Evolutionary conservation across 2,113 vertebrate species (phyloP), one percentile per base, ranked within the genome.

Genomic region (Chloebia gouldiae): DNA sequence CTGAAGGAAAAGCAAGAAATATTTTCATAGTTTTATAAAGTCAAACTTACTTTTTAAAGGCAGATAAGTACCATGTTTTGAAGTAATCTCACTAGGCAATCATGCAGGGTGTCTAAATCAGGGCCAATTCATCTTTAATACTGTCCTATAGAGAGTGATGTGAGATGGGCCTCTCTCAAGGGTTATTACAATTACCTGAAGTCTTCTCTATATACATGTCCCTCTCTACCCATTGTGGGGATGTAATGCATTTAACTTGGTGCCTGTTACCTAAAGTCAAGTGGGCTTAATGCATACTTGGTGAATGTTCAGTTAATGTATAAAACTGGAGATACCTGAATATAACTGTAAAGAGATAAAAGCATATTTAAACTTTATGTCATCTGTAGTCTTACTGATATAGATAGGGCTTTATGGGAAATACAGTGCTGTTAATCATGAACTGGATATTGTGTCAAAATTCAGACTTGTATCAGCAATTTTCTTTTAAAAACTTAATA

Each of bases 141-240:
- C 44, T 69, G 6, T 60, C 35, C 22, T 78, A 9, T 40, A 66
- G 21, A 22, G 53, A 59, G n/a, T 15, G 5, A n/a, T 69, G 24
- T 71, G 24, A 47, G 10, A 44, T 44, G 27, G 19, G 6, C 13
- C 23, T 73, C 37, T 84, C 30, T 59, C 65, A 81, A 81, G n/a
- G 25, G 18, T 75, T 27, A n/a, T 63, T 88, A 31, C 75, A 56
- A 42, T 53, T 81, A 49, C 15, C 13, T 64, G 28, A 89, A 77
- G 10, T 69, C 21, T 68, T 31, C 35, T 81, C 6, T 86, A 61
- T 51, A 40, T 81, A 23, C 4, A 7, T 14, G 4, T 37, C 15
- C 15, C 19, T 72, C 5, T 89, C 9, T 82, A 35, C 13, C 7
- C 1, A 7, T 49, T 0, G 0, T 49, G 17, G 31, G 5, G 21